Percentiles rank a stretch among this genome's conserved stretches.
Conservation (phyloP, 2,888 invertebrate species). For the Nomada lathburiana region DNA sequence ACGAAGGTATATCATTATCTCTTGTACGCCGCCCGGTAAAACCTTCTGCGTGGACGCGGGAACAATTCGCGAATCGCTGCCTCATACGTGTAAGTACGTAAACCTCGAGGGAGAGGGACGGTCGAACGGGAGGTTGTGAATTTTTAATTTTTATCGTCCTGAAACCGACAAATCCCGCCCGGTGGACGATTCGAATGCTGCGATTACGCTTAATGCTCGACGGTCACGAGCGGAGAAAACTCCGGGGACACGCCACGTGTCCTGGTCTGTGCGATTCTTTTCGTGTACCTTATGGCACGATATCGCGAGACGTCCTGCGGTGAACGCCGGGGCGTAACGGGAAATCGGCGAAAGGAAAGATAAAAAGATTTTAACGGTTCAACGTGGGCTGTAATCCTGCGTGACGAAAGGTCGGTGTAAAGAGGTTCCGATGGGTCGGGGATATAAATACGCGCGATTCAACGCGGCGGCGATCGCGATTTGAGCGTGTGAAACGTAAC, state of each 20-base stretch:
- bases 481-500: too few relatives aligned
- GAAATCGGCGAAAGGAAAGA: conserved; percentile 18
- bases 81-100: conserved; percentile 42
- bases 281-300: conserved; percentile 23
- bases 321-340: conserved; percentile 5
- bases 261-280: conserved; percentile 24
- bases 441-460: not conserved
- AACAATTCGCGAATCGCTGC: conserved; percentile 28
- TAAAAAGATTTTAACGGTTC: conserved; percentile 4
- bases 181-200: conserved; percentile 61
- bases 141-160: conserved; percentile 74
- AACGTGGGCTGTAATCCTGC: conserved; percentile 9
- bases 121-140: conserved; percentile 55
- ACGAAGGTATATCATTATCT: conserved; percentile 77
- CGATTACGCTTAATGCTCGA: conserved; percentile 61
- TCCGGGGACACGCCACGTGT: conserved; percentile 41
- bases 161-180: conserved; percentile 66
- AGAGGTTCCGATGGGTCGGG: not conserved
- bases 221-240: conserved; percentile 28
- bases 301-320: conserved; percentile 29
- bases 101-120: conserved; percentile 31
- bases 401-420: not conserved
- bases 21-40: conserved; percentile 71
- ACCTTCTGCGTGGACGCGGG: conserved; percentile 51
- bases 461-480: too few relatives aligned